Conservation (phyloP, 2,888 invertebrate species). For the Saturnia pavonia region DNA sequence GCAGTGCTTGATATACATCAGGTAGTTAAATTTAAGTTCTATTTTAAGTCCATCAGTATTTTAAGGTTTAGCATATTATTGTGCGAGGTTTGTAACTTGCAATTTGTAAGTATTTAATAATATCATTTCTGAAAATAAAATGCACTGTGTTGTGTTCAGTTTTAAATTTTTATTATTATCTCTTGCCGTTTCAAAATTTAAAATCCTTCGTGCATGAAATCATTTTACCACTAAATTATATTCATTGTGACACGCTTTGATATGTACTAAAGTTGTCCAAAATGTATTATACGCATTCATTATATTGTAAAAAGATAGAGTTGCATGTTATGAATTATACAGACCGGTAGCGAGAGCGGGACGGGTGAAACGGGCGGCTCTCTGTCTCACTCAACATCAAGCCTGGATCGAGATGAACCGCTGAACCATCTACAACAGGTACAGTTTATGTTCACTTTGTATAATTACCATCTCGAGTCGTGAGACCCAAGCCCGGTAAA, state of each 20-base stretch:
- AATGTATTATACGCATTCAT: neutral
- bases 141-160: neutral
- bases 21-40: no score
- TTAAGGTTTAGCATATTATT: neutral
- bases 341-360: constrained; percentile 81
- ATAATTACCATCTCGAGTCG: neutral
- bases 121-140: neutral
- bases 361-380: constrained; percentile 83
- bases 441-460: constrained; percentile 25
- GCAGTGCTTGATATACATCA: no score
- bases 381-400: constrained; percentile 91
- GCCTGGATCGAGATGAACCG: constrained; percentile 92
- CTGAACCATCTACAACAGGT: constrained; percentile 82
- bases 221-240: neutral
- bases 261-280: neutral
- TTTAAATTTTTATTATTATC: neutral
- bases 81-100: neutral
- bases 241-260: neutral
- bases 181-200: neutral
- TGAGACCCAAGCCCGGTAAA: no score
- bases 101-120: neutral
- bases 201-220: neutral
- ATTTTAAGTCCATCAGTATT: no score
- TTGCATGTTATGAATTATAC: constrained; percentile 52
- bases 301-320: constrained; percentile 43